Conservation (phyloP, 2,888 invertebrate genomes). For the Tipula vernalis region DNA sequence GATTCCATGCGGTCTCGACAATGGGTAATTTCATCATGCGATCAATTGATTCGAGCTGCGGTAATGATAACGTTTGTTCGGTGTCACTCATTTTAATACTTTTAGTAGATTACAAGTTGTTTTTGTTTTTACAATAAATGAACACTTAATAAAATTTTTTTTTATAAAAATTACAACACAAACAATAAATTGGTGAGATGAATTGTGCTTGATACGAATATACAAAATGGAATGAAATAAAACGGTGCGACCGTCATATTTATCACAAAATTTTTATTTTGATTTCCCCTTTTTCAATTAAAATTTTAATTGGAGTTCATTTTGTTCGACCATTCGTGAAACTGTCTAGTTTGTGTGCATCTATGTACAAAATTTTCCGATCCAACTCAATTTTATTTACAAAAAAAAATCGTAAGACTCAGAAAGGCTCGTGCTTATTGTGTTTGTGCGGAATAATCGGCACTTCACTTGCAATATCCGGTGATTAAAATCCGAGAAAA, state of each 20-base stretch:
- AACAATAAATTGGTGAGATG: background rate
- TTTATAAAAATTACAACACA: background rate
- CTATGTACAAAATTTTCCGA: no score
- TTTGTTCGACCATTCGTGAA: background rate
- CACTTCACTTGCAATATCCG: no score
- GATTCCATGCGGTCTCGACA: conserved; percentile 20
- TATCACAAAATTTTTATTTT: background rate
- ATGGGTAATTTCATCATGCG: background rate
- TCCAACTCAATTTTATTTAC: no score
- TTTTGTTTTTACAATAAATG: no score
- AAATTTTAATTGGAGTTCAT: background rate
- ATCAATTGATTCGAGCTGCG: background rate
- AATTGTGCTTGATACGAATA: background rate
- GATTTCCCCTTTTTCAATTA: background rate
- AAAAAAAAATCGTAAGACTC: no score
- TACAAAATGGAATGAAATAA: background rate
- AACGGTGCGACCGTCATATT: background rate
- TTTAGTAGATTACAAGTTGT: no score
- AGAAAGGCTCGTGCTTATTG: no score
- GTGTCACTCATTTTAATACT: background rate
- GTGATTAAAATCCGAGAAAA: no score
- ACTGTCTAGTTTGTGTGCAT: no score
- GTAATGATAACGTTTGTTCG: background rate
- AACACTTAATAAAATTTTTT: no score
- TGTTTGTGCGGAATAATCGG: no score